Base-by-base conservation (phyloP, 1,140 invertebrate genomes). In the Bombus fervidus region DNA sequence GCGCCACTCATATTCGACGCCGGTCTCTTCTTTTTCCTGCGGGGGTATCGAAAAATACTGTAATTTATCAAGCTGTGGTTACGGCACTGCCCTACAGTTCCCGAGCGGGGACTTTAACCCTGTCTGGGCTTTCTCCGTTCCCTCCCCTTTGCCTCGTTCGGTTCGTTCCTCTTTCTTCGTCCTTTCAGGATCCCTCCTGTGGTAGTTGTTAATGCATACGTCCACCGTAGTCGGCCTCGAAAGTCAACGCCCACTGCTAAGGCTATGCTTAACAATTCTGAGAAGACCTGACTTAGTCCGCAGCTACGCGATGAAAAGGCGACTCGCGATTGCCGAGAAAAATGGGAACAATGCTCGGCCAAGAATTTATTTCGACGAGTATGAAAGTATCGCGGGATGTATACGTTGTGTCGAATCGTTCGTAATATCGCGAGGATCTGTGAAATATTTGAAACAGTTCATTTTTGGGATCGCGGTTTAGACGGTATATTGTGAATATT, bases 41-140 rank as follows among this genome's bases (percentile, higher is more conserved):
- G 37, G 62, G 39, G 64, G 62, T 88, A 89, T 89, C 87, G 88
- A 82, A 69, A 83, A 88, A 89, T 89, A 88, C 83, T 69, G 64
- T 88, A 81, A 89, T 89, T 89, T 89, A 86, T 89, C 88, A 88
- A 64, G 79, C 37, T 59, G 87, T 66, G 84, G 84, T 85, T 85
- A 85, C 79, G 79, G 71, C 75, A 28, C 75, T 89, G 73, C 43
- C 53, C 81, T 66, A 62, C 39, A 79, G 86, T 86, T 25, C 66
- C 75, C 5, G 28, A 37, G 69, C 80, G 68, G 78, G 80, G 31
- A 85, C 88, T 89, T 88, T 87, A 88, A 83, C 83, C 77, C 73
- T 85, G 79, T 79, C 85, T 74, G 82, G 59, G 5, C 72, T 62
- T 34, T 71, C 39, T 1, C 68, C 47, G 18, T 53, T 53, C 47